Evolutionary conservation across 2,113 vertebrate genomes (phyloP).

Genomic region (Sturnira hondurensis): DNA sequence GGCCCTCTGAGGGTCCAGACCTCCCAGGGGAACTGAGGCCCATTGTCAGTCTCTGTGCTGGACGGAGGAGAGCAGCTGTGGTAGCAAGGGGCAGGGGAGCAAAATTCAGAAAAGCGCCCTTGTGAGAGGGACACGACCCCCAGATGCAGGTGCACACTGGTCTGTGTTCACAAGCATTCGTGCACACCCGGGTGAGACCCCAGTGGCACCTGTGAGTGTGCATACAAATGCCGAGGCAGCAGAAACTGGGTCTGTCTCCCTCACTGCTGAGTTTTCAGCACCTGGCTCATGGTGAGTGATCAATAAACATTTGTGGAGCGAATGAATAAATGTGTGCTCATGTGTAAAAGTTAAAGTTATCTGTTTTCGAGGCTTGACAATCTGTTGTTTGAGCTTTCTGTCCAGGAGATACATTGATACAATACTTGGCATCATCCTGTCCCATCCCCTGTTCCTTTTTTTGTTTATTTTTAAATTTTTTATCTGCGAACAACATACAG

Average conservation of each 20-base stretch:
- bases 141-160: fast-evolving
- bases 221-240: fast-evolving
- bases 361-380: slow-evolving; percentile 55
- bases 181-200: fast-evolving
- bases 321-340: slow-evolving; percentile 28
- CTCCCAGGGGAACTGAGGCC: background rate
- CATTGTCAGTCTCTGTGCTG: too few species aligned
- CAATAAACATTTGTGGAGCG: slow-evolving; percentile 46
- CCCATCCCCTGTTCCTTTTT: background rate
- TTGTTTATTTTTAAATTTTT: background rate
- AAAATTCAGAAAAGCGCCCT: too few species aligned
- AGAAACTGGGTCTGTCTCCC: background rate
- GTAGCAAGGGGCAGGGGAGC: too few species aligned
- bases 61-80: background rate
- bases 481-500: background rate
- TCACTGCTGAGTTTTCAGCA: background rate
- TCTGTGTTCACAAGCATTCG: fast-evolving
- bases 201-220: fast-evolving
- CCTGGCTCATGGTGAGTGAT: background rate
- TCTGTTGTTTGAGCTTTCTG: slow-evolving; percentile 47
- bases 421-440: background rate
- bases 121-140: fast-evolving
- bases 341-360: slow-evolving; percentile 31
- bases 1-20: fast-evolving
- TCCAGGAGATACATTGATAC: slow-evolving; percentile 39